These are phyloP conservation scores for Spinibarbus caldwelli DNA, from an alignment of 2,797 vertebrate genomes.

Conservation along the genomic window DNA sequence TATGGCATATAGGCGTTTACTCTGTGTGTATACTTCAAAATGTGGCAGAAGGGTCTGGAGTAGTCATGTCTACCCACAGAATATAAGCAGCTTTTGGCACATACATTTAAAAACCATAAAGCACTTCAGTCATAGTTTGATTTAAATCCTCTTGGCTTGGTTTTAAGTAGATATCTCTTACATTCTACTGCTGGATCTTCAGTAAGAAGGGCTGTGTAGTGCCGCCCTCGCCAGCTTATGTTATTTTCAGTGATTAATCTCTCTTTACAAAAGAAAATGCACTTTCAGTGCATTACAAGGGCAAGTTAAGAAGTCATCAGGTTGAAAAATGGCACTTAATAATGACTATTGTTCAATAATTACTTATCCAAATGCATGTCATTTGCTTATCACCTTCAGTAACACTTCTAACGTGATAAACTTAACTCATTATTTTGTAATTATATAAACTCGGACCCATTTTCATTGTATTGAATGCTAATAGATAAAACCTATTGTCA, in stretches of 20 bases:
- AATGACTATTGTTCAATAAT: constrained; percentile 46
- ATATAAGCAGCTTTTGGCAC: constrained; percentile 14
- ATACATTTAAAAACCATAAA: constrained; percentile 30
- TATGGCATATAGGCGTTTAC: not conserved
- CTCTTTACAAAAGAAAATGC: constrained; percentile 33
- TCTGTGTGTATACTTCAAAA: not conserved
- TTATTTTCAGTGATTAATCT: constrained; percentile 38
- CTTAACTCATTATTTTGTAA: constrained; percentile 35
- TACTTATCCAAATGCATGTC: constrained; percentile 30
- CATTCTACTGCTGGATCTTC: constrained; percentile 10
- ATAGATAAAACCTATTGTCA: constrained; percentile 11
- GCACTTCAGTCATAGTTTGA: not conserved
- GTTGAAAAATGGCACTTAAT: constrained; percentile 37
- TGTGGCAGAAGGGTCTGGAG: not conserved
- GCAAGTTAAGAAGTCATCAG: constrained; percentile 31
- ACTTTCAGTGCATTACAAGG: constrained; percentile 15
- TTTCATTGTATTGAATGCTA: constrained; percentile 11
- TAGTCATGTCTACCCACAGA: not conserved
- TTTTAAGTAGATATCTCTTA: constrained; percentile 33
- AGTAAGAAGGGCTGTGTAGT: constrained; percentile 16
- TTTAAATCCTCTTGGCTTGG: constrained; percentile 35
- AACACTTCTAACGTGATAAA: constrained; percentile 32
- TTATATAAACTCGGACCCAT: not conserved
- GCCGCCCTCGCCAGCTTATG: not conserved
- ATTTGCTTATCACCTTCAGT: constrained; percentile 42